These are phyloP conservation scores for Dermolepida albohirtum DNA, from an alignment of 2,888 invertebrate genomes.

Conservation along the genomic window DNA sequence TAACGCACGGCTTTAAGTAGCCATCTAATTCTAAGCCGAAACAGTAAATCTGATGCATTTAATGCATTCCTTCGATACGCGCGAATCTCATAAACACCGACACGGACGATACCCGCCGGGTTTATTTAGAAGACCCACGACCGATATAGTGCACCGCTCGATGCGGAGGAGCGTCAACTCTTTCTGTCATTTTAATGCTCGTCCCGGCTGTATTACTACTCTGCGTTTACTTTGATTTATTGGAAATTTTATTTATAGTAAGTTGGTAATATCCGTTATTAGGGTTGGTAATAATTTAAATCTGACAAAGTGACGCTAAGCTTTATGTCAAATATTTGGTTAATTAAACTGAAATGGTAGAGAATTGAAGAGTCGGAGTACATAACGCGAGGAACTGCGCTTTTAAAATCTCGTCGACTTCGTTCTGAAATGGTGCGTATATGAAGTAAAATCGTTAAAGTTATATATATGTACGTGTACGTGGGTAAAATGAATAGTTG, in stretches of 20 bases:
- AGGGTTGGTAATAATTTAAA: constrained; percentile 29
- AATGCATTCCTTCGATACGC: no score
- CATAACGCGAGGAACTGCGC: neutral
- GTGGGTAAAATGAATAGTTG: no score
- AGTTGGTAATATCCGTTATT: constrained; percentile 34
- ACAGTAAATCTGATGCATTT: no score
- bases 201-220: no score
- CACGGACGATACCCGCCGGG: no score
- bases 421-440: no score
- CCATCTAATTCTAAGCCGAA: no score
- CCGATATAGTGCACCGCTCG: neutral
- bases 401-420: constrained; percentile 1
- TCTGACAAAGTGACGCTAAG: constrained; percentile 37
- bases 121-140: no score
- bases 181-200: constrained; percentile 16
- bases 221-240: constrained; percentile 18
- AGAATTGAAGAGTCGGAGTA: no score
- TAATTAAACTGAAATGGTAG: constrained; percentile 21
- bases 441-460: no score
- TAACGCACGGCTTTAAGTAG: neutral
- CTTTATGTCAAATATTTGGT: constrained; percentile 30
- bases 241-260: constrained; percentile 33
- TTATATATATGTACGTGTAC: no score
- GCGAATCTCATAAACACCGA: no score
- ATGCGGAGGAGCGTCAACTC: neutral